These are phyloP conservation scores for Plagiodera versicolora DNA, from an alignment of 2,888 invertebrate genomes.

Conservation along the genomic window DNA sequence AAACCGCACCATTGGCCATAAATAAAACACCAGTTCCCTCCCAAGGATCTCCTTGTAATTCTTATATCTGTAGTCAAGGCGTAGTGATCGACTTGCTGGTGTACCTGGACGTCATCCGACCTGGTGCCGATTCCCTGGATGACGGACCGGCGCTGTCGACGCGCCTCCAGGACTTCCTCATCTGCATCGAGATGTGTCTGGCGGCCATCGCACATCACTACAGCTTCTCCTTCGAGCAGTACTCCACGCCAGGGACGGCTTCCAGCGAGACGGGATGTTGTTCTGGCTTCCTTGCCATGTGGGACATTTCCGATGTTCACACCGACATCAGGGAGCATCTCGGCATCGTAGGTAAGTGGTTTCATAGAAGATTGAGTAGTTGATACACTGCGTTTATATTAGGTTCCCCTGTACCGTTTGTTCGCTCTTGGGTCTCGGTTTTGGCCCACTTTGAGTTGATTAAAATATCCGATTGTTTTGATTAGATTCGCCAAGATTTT, in stretches of 20 bases:
- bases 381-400: no score
- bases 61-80: slow-evolving; percentile 81
- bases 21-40: no score
- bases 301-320: slow-evolving; percentile 95
- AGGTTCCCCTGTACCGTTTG: no score
- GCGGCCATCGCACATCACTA: slow-evolving; percentile 95
- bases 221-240: slow-evolving; percentile 93
- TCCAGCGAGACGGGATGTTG: slow-evolving; percentile 59
- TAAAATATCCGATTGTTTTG: no score
- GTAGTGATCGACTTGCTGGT: slow-evolving; percentile 86
- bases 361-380: no score
- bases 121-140: slow-evolving; percentile 71
- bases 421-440: no score
- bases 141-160: slow-evolving; percentile 75
- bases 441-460: no score
- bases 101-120: slow-evolving; percentile 78
- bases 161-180: slow-evolving; percentile 76
- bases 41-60: no score
- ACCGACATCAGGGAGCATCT: slow-evolving; percentile 92
- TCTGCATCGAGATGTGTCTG: slow-evolving; percentile 97
- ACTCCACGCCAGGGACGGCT: slow-evolving; percentile 57
- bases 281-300: slow-evolving; percentile 86
- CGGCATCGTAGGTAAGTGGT: slow-evolving; percentile 76
- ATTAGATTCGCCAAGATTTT: no score
- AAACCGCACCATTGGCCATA: no score